These are phyloP conservation scores for Mirounga angustirostris DNA, from an alignment of 2,113 vertebrate genomes.

Conservation along the genomic window DNA sequence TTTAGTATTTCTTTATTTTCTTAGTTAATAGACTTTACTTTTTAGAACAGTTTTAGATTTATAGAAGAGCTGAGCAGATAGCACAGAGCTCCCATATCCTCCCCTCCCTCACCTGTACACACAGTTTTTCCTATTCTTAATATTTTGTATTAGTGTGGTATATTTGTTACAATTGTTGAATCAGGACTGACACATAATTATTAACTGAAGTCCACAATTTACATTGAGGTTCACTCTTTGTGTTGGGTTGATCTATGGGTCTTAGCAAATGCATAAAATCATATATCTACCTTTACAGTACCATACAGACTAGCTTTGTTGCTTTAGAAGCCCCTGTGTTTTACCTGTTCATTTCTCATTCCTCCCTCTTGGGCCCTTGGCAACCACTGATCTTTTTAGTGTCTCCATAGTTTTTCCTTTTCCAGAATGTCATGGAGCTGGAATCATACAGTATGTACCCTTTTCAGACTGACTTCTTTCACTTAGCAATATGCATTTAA, in stretches of 20 bases:
- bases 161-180: neutral
- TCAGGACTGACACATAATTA: neutral
- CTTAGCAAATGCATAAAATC: neutral
- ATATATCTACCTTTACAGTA: neutral
- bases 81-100: neutral
- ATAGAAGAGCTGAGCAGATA: neutral
- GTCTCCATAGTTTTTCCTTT: neutral
- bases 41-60: neutral
- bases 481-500: neutral
- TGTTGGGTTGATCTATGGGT: neutral
- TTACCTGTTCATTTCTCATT: neutral
- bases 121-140: neutral
- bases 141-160: neutral
- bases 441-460: neutral
- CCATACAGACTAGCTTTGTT: neutral
- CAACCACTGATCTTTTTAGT: neutral
- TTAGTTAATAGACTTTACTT: neutral
- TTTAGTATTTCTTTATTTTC: conserved; percentile 5
- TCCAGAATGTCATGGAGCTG: neutral
- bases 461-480: neutral
- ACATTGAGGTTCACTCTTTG: neutral
- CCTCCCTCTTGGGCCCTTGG: no score
- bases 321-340: neutral
- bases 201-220: neutral
- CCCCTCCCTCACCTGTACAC: neutral